Base-by-base conservation (phyloP, 2,797 vertebrate genomes). In the Bryconaethiops microstoma region DNA sequence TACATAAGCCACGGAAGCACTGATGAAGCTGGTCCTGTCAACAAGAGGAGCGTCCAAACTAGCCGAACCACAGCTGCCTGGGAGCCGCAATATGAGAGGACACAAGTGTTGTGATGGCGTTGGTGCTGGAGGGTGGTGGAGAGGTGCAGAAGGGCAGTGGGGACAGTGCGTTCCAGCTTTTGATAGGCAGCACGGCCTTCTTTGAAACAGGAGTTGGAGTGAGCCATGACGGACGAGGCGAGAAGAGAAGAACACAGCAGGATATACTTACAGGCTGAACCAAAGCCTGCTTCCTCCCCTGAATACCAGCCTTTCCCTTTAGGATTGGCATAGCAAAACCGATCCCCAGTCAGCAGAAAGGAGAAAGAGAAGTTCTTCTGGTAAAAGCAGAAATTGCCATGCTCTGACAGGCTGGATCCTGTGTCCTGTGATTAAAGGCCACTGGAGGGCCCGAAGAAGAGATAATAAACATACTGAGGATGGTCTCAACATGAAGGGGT, bases 1-100 rank as follows among this genome's bases (percentile, higher is more conserved):
- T 59, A 60, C 75, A 75, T 78, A 74, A 75, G 59, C 55, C 59
- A 55, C 54, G 76, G 77, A 85, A 70, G 52, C 42, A 23, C 4
- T 25, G 77, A 63, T 67, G 72, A 48, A 71, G 67, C 70, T 35
- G 7, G 39, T 74, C 40, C 75, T 83, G 21, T 84, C 82, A 83
- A 68, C 78, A 62, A 67, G 17, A 40, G 39, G 13, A 8, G 62
- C 19, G 52, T 79, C 57, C 77, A 39, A 62, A 74, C 74, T 48
- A 29, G 67, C 62, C 54, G 65, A 77, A 71, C 42, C 45, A 29
- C 81, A 83, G 81, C 81, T 84, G 86, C 71, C 74, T 25, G 29
- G 64, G 54, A 84, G 75, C 42, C 52, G 81, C 84, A 89, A 89
- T 81, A 68, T 82, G 85, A 89, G 86, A 85, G 73, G 62, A 57